Evolutionary conservation across 2,888 invertebrate species (phyloP).

Genomic region (Heteropelma amictum): DNA sequence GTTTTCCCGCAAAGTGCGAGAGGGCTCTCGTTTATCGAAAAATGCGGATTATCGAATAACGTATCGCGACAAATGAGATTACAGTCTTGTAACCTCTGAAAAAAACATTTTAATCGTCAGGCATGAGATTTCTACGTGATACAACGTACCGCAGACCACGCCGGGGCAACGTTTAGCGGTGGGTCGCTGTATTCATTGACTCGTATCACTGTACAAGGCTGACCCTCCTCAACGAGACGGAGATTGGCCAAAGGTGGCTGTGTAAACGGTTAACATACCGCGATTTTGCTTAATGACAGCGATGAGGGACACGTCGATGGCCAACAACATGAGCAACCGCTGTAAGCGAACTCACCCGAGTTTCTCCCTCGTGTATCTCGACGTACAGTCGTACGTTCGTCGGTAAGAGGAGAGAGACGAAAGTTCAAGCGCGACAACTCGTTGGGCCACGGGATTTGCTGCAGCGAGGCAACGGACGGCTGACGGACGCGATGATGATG

Average conservation of each 20-base stretch:
- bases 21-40: too few species aligned
- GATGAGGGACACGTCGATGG: neutral
- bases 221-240: neutral
- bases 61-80: too few species aligned
- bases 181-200: slow-evolving; percentile 11
- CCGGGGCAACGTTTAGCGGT: slow-evolving; percentile 23
- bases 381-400: neutral
- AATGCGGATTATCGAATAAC: too few species aligned
- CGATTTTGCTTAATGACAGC: slow-evolving; percentile 41
- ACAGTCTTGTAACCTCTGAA: too few species aligned
- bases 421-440: neutral
- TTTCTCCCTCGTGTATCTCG: slow-evolving; percentile 9
- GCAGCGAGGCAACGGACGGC: slow-evolving; percentile 33
- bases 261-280: slow-evolving; percentile 31
- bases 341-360: neutral
- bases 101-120: too few species aligned
- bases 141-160: slow-evolving; percentile 6
- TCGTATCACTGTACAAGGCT: slow-evolving; percentile 23
- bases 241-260: neutral
- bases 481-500: slow-evolving; percentile 48
- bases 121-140: too few species aligned
- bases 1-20: too few species aligned
- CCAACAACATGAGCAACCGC: too few species aligned
- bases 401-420: neutral
- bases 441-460: neutral